Evolutionary conservation across 2,888 invertebrate species (phyloP).

Genomic region (Drosophila recens): DNA sequence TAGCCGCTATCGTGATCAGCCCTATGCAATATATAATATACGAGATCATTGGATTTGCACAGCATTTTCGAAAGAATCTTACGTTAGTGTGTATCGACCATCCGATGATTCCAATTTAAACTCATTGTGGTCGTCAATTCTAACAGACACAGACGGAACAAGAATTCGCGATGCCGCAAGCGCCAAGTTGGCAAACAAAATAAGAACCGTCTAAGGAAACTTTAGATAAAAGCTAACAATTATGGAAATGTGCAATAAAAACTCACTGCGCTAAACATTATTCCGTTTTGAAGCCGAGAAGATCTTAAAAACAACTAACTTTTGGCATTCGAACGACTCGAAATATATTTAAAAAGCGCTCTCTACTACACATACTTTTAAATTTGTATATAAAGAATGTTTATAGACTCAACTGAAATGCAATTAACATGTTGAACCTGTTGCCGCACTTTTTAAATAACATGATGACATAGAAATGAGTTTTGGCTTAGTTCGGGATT

Average conservation of each 20-base stretch:
- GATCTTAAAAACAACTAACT: slow-evolving; percentile 18
- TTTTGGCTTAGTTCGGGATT: background rate
- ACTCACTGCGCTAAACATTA: slow-evolving; percentile 26
- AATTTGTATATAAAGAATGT: background rate
- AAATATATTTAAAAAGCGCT: background rate
- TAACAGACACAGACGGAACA: slow-evolving; percentile 34
- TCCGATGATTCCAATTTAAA: slow-evolving; percentile 32
- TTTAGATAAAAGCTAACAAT: background rate
- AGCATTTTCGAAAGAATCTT: background rate
- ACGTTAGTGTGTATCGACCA: slow-evolving; percentile 43
- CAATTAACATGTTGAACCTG: slow-evolving; percentile 2
- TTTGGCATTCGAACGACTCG: background rate
- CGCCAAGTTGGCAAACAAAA: slow-evolving; percentile 24
- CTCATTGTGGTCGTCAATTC: slow-evolving; percentile 4
- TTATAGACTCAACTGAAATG: background rate
- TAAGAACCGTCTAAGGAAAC: slow-evolving; percentile 32
- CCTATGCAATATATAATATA: slow-evolving; percentile 9
- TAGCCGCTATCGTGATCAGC: background rate
- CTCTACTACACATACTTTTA: background rate
- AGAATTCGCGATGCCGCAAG: slow-evolving; percentile 24
- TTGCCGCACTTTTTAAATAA: background rate
- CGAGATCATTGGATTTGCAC: background rate
- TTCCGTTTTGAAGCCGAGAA: background rate
- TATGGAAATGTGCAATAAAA: background rate
- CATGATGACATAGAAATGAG: background rate